Evolutionary conservation across 1,140 invertebrate genomes (phyloP).

Genomic region (Lepidurus apus): DNA sequence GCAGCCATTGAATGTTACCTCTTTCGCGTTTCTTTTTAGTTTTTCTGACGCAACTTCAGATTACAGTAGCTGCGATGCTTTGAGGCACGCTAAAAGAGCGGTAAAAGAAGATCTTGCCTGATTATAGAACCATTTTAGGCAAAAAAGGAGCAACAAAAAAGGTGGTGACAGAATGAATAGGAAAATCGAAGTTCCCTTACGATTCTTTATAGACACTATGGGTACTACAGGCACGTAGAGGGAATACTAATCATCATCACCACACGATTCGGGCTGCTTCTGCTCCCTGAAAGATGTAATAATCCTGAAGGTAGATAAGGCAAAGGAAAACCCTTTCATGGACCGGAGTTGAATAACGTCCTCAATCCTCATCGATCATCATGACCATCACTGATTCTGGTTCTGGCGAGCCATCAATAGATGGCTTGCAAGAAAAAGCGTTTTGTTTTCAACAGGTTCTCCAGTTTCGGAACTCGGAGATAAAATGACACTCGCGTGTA

Average conservation of each 20-base stretch:
- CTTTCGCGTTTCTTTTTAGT: background rate
- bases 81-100: background rate
- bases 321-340: background rate
- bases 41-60: background rate
- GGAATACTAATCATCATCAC: background rate
- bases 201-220: no score
- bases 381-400: background rate
- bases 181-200: background rate
- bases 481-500: no score
- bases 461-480: no score
- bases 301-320: background rate
- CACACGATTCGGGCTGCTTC: background rate
- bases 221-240: background rate
- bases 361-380: background rate
- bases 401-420: no score
- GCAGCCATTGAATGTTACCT: background rate
- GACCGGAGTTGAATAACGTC: background rate
- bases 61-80: background rate
- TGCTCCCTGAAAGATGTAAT: background rate
- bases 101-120: conserved; percentile 12
- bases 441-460: no score
- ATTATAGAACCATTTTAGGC: background rate
- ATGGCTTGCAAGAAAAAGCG: no score
- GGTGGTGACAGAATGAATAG: background rate
- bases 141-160: background rate